Base-by-base conservation (phyloP, 2,797 vertebrate genomes). In the Semaprochilodus insignis region DNA sequence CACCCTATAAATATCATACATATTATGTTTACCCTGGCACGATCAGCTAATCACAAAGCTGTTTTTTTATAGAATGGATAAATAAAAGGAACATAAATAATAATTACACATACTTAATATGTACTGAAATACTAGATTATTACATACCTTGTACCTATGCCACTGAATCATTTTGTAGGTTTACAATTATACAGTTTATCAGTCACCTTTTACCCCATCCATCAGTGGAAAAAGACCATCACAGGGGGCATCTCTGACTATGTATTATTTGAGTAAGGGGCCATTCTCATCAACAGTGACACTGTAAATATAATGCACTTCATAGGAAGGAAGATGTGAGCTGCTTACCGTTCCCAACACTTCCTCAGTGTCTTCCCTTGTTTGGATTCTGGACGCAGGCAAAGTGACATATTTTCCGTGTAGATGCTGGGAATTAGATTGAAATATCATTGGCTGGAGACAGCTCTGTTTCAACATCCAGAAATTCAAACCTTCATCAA, bases 291-390 rank as follows among this genome's bases (percentile, higher is more conserved):
- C 51, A 55, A 16, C 17, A 55, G 16, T 19, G 16, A 55, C 2
- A 55, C 16, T 19, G 1, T 31, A 19, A 3, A 55, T 55, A 16
- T 1, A 16, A 19, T 19, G 17, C 15, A 16, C 1, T 23, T 59
- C 6, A 2, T 13, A 62, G 23, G 2, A 62, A 8, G 11, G 23
- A 11, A 62, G 8, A 62, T 65, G 65, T 21, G 6, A 17, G 10
- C 36, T 15, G 60, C 84, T 6, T 82, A 91, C 89, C 57, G 66
- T 17, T 70, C 62, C 90, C 90, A 91, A 34, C 90, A 90, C 34
- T 6, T 44, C 60, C 78, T 79, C 25, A 91, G 65, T 21, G 2
- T 44, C 40, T 62, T 51, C 4, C 88, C 90, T 60, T 84, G 85
- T 15, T 77, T 69, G 48, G 80, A 85, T 1, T 79, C 1, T 52